Evolutionary conservation across 2,888 invertebrate genomes (phyloP), one percentile per base, ranked within the genome.

Genomic region (Toxonevra muliebris): DNA sequence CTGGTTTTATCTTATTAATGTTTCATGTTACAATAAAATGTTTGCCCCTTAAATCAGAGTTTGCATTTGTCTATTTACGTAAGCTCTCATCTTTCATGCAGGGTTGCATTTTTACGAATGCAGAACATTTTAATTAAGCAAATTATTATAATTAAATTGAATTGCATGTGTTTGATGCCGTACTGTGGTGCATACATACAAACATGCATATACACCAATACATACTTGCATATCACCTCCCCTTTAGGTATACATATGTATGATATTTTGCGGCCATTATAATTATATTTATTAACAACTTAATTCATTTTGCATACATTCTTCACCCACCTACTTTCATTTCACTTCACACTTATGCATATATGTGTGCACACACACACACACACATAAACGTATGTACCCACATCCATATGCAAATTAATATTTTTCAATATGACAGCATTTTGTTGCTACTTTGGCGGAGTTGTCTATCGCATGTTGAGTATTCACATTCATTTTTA

Each of bases 121-220:
- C 52, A 59, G 67, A 58, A 68, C 69, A 69, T 68, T 71, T 71
- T 71, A 69, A 71, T 71, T 71, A 71, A 71, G 61, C 69, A 68
- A 71, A 71, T 71, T 71, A 69, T 69, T 71, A 64, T 62, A 64
- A 68, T 69, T 69, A 67, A 71, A 68, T 68, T 68, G 68, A 11
- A 50, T 61, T 61, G 61, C 54, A 52, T 17, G 60, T 48, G 55
- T 68, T 65, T 65, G 40, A 65, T 60, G 30, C 53, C 11, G 30
- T 42, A 17, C 8, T 9, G 8, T 15, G 9, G 30, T 45, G 4
- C 11, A 40, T 1, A 48, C 17, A 15, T 17, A 3, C 30, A 20
- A 11, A 12, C 19, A 41, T n/a, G 9, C 53, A 30, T 43, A 41
- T 11, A 3, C 3, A 20, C 15, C 4, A 1, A 53, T 48, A 17